Evolutionary conservation across 2,888 invertebrate species (phyloP).

Genomic region (Deroplatys truncata): DNA sequence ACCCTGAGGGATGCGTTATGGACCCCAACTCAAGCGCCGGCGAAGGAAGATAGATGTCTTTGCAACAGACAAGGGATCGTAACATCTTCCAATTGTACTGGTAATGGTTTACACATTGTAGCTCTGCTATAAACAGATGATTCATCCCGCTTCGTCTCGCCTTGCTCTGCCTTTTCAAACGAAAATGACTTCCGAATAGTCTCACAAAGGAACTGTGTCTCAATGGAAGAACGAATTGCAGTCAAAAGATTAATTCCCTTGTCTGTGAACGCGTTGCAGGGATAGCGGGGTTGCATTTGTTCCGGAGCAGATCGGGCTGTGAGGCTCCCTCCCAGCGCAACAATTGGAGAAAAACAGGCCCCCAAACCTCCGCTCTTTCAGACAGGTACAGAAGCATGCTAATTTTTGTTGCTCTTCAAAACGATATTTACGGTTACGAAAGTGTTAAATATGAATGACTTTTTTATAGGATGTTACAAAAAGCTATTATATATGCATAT

Average conservation of each 20-base stretch:
- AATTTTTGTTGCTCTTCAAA: not conserved
- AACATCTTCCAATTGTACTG: not conserved
- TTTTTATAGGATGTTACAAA: too few relatives aligned
- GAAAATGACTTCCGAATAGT: not conserved
- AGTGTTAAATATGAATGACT: too few relatives aligned
- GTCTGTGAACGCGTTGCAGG: not conserved
- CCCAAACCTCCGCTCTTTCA: not conserved
- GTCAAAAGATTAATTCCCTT: not conserved
- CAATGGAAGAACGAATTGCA: not conserved
- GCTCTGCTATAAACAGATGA: not conserved
- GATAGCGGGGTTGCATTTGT: not conserved
- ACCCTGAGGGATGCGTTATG: not conserved
- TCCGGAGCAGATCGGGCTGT: not conserved
- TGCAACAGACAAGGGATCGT: too few relatives aligned
- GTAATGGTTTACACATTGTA: not conserved
- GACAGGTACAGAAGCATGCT: not conserved
- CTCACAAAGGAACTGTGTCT: not conserved
- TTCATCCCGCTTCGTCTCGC: not conserved
- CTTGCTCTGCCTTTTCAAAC: not conserved
- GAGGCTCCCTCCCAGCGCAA: not conserved
- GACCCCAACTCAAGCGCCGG: not conserved
- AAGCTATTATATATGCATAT: too few relatives aligned
- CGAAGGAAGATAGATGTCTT: too few relatives aligned
- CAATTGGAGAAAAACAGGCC: not conserved
- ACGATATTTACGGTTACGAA: too few relatives aligned